Evolutionary conservation across 2,888 invertebrate genomes (phyloP), one percentile per base, ranked within the genome.

Genomic region (Hirtodrosophila trivittata): DNA sequence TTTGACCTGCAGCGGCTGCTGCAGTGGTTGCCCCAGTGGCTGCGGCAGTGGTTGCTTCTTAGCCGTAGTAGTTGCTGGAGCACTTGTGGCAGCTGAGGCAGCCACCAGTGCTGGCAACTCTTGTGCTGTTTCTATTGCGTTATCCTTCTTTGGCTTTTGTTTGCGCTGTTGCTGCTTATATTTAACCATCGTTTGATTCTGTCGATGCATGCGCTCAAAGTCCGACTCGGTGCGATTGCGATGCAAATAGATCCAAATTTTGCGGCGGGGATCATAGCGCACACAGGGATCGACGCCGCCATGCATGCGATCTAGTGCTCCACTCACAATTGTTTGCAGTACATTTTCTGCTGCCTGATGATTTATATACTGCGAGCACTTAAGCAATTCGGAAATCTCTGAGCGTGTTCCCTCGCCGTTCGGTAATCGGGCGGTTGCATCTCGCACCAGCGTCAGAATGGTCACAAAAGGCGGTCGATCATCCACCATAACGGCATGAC

Each of bases 231-330:
- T 91, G 41, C 93, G 90, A 87, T 94, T 93, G 55, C 97, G 93
- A 89, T 98, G 98, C 52, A 98, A 92, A 90, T 98, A 98, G n/a
- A 98, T 96, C 98, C 98, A 98, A 25, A 97, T 94, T 83, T 98
- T 97, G 3, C 96, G 93, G 80, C 96, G 94, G 0, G 96, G 95
- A 89, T 98, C 97, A 88, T 97, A 98, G 82, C 97, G 95, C 0
- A 98, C 97, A 82, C 97, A 96, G 0, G 98, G 98, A 91, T 98
- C 98, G 0, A 92, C 89, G 73, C 98, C 96, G 7, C 95, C 95
- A 82, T 97, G 96, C 89, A 98, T 93, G 12, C 97, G 92, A 88
- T 98, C 98, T 41, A 98, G 90, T 0, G 97, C 97, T 0, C 97
- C 96, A 62, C 97, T 97, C 0, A 98, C 95, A 0, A 97, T 96